Evolutionary conservation across 2,888 invertebrate genomes (phyloP).

Genomic region (Apomyelois bistriatella): DNA sequence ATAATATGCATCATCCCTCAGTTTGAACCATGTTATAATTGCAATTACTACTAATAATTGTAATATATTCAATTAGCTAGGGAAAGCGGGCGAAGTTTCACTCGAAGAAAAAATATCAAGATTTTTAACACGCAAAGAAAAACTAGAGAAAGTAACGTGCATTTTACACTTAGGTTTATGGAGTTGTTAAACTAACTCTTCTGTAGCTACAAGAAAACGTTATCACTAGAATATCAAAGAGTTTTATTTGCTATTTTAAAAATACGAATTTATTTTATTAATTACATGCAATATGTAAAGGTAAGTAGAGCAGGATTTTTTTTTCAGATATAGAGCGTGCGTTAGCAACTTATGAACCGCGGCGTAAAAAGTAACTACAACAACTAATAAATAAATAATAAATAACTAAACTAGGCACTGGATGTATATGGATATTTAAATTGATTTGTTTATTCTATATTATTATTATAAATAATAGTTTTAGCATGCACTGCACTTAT

Average conservation of each 20-base stretch:
- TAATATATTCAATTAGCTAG: constrained; percentile 69
- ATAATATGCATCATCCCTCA: constrained; percentile 45
- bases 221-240: not conserved
- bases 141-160: constrained; percentile 56
- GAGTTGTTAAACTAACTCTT: not conserved
- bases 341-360: not conserved
- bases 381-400: too few species aligned
- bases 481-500: too few species aligned
- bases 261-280: not conserved
- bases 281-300: not conserved
- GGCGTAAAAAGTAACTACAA: too few species aligned
- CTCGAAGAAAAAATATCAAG: constrained; percentile 69
- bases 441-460: too few species aligned
- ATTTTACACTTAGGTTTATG: constrained; percentile 11
- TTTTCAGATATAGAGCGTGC: not conserved
- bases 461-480: too few species aligned
- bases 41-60: constrained; percentile 61
- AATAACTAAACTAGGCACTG: too few species aligned
- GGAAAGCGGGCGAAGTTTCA: constrained; percentile 71
- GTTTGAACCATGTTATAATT: constrained; percentile 47
- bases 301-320: not conserved
- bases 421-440: too few species aligned
- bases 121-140: constrained; percentile 77
- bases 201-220: not conserved
- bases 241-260: too few species aligned